Percentiles rank a stretch among this genome's conserved stretches.
These are phyloP conservation scores for Holacanthella duospinosa DNA, from an alignment of 2,888 invertebrate species.

Conservation along the genomic window DNA sequence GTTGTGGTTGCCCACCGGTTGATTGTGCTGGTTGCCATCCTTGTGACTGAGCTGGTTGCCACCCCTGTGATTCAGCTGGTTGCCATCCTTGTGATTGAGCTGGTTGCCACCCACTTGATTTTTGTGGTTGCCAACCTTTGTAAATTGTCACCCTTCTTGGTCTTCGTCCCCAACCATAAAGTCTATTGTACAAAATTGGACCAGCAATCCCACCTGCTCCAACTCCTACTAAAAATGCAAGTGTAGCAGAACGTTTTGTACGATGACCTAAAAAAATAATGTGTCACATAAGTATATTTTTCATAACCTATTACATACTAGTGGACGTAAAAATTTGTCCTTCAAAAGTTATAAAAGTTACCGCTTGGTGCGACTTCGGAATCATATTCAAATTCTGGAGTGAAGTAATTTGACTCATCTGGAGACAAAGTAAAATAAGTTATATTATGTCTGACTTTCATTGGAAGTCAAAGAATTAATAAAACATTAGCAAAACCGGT, in stretches of 20 bases:
- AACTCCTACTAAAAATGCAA: slow-evolving; percentile 2
- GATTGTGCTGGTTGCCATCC: not conserved
- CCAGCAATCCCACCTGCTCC: slow-evolving; percentile 9
- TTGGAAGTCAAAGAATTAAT: not conserved
- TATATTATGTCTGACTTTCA: too few species aligned
- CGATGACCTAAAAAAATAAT: not conserved
- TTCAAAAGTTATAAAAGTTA: too few species aligned
- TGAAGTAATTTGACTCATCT: too few species aligned
- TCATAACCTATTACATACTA: not conserved
- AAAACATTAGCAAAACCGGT: not conserved
- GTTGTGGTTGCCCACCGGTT: not conserved
- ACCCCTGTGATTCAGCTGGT: not conserved
- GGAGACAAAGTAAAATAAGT: too few species aligned
- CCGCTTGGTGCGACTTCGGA: not conserved
- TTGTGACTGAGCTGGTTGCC: not conserved
- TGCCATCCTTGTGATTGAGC: not conserved
- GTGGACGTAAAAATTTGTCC: too few species aligned
- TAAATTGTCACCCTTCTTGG: not conserved
- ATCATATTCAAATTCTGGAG: not conserved
- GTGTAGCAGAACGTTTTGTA: not conserved
- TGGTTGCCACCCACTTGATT: not conserved
- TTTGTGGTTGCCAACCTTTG: not conserved
- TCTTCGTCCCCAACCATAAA: not conserved
- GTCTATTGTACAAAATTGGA: slow-evolving; percentile 9
- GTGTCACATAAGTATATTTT: not conserved